Base-by-base conservation (phyloP, 2,797 vertebrate genomes). In the Paguma larvata region DNA sequence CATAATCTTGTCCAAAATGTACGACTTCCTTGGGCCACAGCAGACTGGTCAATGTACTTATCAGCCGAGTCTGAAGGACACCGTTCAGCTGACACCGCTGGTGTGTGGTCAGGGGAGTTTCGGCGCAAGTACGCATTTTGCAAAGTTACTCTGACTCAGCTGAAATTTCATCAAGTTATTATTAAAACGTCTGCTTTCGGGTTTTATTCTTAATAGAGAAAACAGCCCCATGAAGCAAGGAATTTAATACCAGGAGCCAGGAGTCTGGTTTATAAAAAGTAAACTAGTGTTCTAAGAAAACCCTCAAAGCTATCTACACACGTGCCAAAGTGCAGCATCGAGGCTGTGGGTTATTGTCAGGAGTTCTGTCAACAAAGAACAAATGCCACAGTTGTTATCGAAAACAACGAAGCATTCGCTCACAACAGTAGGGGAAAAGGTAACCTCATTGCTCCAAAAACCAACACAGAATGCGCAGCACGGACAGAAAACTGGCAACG, bases 221-320 rank as follows among this genome's bases (percentile, higher is more conserved):
- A 92, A 89, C 59, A 86, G 82, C 51, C 1, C 68, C 13, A 6
- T 9, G 4, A 92, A 78, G 56, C 5, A 2, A 93, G 85, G 19
- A 88, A 77, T 85, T 96, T 53, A 97, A 90, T 85, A 85, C 27
- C 13, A 75, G 23, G 70, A 87, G 72, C 48, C 65, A 48, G 91
- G 92, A 93, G 23, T 92, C 44, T 65, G 77, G 89, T 77, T 97
- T 96, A 65, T 87, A 95, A 96, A 95, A 96, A 94, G 91, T 46
- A 87, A 96, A 84, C 96, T 97, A 94, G 90, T 96, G 87, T 97
- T 95, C 94, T 88, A 53, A 83, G 96, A 80, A 90, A 75, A 83
- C 63, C n/a, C 70, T 87, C 53, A 53, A 63, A 91, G 89, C 51
- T 77, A 79, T n/a, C 38, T 38, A 70, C 44, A 53, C 75, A 0